Conservation (phyloP, 2,113 vertebrate genomes). For the Sakesphorus luctuosus region DNA sequence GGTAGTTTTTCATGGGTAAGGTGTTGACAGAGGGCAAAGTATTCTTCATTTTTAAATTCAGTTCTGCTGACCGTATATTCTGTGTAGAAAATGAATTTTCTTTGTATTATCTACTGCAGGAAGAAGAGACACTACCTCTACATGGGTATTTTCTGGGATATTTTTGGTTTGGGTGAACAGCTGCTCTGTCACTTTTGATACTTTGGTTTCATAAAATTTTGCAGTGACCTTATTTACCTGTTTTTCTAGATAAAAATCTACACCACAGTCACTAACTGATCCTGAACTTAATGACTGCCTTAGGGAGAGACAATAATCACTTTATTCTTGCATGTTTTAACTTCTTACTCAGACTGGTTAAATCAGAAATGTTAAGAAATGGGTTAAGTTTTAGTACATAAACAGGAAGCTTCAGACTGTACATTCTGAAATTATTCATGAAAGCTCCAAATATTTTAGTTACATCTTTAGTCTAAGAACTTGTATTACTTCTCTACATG, state of each 20-base stretch:
- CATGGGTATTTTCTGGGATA: neutral
- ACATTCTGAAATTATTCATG: neutral
- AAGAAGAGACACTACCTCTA: neutral
- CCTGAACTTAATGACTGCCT: neutral
- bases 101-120: neutral
- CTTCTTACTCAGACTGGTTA: neutral
- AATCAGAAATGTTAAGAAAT: neutral
- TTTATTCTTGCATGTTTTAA: neutral
- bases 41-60: neutral
- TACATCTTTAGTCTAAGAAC: neutral
- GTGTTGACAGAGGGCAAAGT: neutral
- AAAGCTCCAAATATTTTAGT: neutral
- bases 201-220: neutral
- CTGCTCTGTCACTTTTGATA: neutral
- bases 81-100: neutral
- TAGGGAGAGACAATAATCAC: slow-evolving; percentile 21
- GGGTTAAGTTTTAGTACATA: neutral
- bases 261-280: neutral
- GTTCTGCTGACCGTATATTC: neutral
- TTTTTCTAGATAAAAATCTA: slow-evolving; percentile 7
- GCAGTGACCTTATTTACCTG: neutral
- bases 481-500: neutral
- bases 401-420: neutral
- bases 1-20: neutral
- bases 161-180: neutral